Evolutionary conservation across 2,888 invertebrate genomes (phyloP).

Genomic region (Sinopyrophorus schimmeli): DNA sequence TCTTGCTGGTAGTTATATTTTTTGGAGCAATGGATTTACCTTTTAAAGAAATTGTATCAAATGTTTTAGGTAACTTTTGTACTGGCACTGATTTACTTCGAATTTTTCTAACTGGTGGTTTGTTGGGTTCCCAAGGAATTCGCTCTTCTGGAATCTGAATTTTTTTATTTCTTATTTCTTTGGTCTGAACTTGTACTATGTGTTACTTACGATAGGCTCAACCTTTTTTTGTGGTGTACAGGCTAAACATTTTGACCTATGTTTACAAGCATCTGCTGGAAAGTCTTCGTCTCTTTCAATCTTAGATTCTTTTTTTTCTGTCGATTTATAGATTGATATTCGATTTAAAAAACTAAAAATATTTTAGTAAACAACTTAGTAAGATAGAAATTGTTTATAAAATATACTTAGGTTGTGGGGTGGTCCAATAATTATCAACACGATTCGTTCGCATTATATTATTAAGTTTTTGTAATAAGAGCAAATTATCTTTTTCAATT

Average conservation of each 20-base stretch:
- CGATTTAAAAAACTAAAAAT: conserved; percentile 40
- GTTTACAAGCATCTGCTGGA: conserved; percentile 28
- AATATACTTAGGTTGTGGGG: conserved; percentile 64
- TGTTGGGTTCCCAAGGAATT: conserved; percentile 53
- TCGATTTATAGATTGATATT: conserved; percentile 33
- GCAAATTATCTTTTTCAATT: conserved; percentile 70
- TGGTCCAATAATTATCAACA: conserved; percentile 69
- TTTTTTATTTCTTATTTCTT: not conserved
- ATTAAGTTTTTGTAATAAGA: conserved; percentile 67
- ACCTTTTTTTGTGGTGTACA: conserved; percentile 37
- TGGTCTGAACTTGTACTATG: not conserved
- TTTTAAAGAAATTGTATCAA: too few species aligned
- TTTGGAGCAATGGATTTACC: too few species aligned
- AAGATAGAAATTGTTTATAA: conserved; percentile 5
- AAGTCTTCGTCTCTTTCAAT: conserved; percentile 16
- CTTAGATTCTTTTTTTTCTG: conserved; percentile 11
- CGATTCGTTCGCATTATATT: conserved; percentile 69
- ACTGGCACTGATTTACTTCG: conserved; percentile 46
- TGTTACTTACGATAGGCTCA: conserved; percentile 8
- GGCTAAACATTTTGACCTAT: conserved; percentile 46
- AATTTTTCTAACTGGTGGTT: conserved; percentile 39
- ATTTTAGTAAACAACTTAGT: not conserved
- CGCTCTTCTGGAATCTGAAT: conserved; percentile 52
- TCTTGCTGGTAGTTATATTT: too few species aligned
- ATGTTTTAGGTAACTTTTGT: conserved; percentile 35